Base-by-base conservation (phyloP, 2,888 invertebrate species). In the Teleiodes luculella region DNA sequence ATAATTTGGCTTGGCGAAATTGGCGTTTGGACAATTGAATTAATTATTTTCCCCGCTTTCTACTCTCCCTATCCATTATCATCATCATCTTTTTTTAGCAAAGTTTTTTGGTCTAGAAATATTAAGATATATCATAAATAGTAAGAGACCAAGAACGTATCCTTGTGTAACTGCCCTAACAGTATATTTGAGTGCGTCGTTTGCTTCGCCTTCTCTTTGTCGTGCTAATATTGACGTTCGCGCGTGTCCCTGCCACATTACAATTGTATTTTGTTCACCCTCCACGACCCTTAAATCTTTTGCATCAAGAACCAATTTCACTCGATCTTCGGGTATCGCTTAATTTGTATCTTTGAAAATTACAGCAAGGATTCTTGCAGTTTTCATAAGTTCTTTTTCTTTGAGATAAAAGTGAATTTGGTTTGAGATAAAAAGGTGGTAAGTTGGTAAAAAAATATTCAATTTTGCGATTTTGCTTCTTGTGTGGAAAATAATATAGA, bases 141-240 rank as follows among this genome's bases (percentile, higher is more conserved):
- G 8, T 3, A 33, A 8, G 33, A 33, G n/a, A n/a, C n/a, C 24
- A 33, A n/a, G 33, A 33, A 37, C 3, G 16, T 13, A 4, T n/a
- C 6, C 39, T 14, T 28, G 49, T 49, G 36, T 18, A 39, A 14
- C 35, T 10, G 35, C 18, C 43, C 36, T 50, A 37, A 50, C 28
- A 31, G 11, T 50, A 45, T 54, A 50, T 50, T 50, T 50, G 54
- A 66, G 61, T 66, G 61, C 65, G 66, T 66, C 62, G 64, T 65
- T 67, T 66, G 62, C 59, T 67, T 67, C 61, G 66, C 66, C 63
- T 64, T 66, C 61, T 65, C 67, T 68, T 68, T 67, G 68, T 67
- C 62, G 63, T 66, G 67, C 66, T 69, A 67, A 68, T 71, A 69
- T 69, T 71, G 69, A 66, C 68, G 63, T 65, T 66, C 59, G 60